Conservation (phyloP, 2,888 invertebrate genomes). For the Aelia acuminata region DNA sequence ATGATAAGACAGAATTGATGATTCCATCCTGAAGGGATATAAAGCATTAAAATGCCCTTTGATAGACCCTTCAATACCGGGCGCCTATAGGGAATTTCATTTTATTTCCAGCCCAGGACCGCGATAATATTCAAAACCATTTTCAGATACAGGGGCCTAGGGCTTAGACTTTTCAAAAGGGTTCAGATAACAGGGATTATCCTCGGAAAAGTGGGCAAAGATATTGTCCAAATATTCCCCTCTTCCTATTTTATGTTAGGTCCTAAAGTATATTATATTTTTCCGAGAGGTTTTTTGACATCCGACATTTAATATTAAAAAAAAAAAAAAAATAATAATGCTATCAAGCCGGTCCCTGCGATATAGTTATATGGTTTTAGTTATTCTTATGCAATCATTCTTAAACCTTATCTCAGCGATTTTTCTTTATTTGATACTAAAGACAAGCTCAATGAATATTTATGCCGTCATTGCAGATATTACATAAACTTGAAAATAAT, state of each 20-base stretch:
- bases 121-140: constrained; percentile 46
- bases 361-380: no score
- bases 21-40: constrained; percentile 22
- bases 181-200: constrained; percentile 43
- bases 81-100: not conserved
- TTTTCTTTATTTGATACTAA: no score
- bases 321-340: no score
- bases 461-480: no score
- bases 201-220: constrained; percentile 17
- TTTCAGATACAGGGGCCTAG: constrained; percentile 36
- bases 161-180: constrained; percentile 20
- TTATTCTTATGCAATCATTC: no score
- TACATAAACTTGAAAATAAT: no score
- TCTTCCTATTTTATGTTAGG: not conserved
- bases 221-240: constrained; percentile 6
- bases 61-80: not conserved
- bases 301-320: no score
- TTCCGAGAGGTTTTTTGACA: not conserved
- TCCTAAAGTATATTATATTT: not conserved
- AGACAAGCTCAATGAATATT: no score
- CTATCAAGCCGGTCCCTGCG: no score
- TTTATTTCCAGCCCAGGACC: not conserved
- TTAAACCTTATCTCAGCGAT: no score
- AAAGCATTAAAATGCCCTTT: constrained; percentile 36
- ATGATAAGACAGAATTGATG: constrained; percentile 45